Evolutionary conservation across 2,113 vertebrate genomes (phyloP).

Genomic region (Cromileptes altivelis): DNA sequence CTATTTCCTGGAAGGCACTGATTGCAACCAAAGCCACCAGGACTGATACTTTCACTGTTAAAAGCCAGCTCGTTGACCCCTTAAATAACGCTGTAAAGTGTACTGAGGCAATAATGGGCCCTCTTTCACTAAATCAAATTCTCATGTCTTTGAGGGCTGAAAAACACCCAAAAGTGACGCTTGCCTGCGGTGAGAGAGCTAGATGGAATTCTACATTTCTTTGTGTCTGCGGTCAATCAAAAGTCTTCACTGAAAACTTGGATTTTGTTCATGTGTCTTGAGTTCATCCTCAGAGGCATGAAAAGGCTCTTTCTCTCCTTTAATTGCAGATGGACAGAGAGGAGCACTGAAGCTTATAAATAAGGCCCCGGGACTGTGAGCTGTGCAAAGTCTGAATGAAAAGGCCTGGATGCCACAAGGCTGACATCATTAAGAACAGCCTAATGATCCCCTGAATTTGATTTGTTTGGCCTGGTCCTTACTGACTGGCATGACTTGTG

Average conservation of each 20-base stretch:
- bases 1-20: constrained; percentile 68
- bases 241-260: constrained; percentile 7
- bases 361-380: constrained; percentile 31
- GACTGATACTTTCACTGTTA: constrained; percentile 67
- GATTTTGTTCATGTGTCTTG: constrained; percentile 33
- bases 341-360: constrained; percentile 40
- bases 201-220: background rate
- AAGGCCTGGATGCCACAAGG: constrained; percentile 57
- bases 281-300: constrained; percentile 12
- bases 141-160: constrained; percentile 16
- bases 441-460: constrained; percentile 66
- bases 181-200: background rate
- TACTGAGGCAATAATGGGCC: constrained; percentile 15
- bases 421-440: constrained; percentile 69
- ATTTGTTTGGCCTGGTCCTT: constrained; percentile 60
- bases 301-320: constrained; percentile 33
- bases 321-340: constrained; percentile 51
- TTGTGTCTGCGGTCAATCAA: constrained; percentile 1
- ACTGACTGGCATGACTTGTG: constrained; percentile 39
- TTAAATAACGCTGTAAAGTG: constrained; percentile 53
- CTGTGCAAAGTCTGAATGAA: constrained; percentile 53
- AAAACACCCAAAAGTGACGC: constrained; percentile 16
- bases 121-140: constrained; percentile 28
- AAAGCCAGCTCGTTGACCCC: constrained; percentile 56
- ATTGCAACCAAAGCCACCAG: constrained; percentile 54